Conservation (phyloP, 2,888 invertebrate genomes). For the Gnatocerus cornutus region DNA sequence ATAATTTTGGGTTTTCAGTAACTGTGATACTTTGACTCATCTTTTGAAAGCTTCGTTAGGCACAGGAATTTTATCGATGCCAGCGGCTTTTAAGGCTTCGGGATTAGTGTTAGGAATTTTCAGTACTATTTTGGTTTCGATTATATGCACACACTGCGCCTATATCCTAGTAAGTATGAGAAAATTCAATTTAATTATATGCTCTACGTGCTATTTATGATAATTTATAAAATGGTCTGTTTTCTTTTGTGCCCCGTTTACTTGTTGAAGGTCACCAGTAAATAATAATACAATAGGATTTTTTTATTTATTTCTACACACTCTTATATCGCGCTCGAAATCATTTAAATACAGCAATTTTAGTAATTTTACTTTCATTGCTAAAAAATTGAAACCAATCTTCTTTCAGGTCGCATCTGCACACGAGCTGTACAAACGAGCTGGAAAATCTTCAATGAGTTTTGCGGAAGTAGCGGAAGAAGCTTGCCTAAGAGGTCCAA, state of each 20-base stretch:
- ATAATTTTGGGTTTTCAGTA: slow-evolving; percentile 74
- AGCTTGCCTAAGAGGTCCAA: slow-evolving; percentile 85
- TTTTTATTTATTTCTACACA: too few relatives aligned
- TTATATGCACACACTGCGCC: slow-evolving; percentile 95
- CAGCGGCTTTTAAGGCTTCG: slow-evolving; percentile 89
- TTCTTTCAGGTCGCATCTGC: slow-evolving; percentile 84
- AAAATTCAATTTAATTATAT: background rate
- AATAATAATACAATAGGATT: too few relatives aligned
- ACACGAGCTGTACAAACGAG: slow-evolving; percentile 84
- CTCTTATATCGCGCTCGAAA: too few relatives aligned
- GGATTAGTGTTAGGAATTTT: slow-evolving; percentile 90
- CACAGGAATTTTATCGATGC: slow-evolving; percentile 97
- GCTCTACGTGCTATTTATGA: too few relatives aligned
- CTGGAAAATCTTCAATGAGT: slow-evolving; percentile 82
- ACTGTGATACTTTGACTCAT: slow-evolving; percentile 93
- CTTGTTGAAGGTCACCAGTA: background rate
- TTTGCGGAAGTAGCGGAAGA: slow-evolving; percentile 91
- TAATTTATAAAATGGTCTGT: too few relatives aligned
- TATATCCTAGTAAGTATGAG: slow-evolving; percentile 85
- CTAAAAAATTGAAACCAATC: too few relatives aligned
- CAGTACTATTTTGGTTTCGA: slow-evolving; percentile 88
- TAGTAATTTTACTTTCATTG: too few relatives aligned
- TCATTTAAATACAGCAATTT: too few relatives aligned
- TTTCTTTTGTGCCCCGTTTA: background rate
- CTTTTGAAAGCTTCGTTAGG: slow-evolving; percentile 96